phyloP scores from a whole-genome alignment of 1,140 invertebrate species.

The Araneus ventricosus region DNA sequence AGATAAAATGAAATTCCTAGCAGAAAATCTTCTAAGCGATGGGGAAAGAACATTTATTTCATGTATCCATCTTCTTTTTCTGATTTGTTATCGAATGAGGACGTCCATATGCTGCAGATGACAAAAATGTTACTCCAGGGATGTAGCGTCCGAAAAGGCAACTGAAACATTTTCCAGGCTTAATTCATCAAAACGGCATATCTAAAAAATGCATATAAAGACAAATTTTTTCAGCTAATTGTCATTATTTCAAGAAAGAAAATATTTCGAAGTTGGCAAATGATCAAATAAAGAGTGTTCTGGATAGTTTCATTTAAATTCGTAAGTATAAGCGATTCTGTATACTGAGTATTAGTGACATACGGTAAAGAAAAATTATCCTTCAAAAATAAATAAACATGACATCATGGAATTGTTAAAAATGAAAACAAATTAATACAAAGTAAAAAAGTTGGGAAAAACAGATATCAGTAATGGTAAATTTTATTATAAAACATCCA shows the following conservation, averaged over 20 bases:
- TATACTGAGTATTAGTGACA: too few relatives aligned
- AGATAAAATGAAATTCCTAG: too few relatives aligned
- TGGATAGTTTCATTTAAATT: neutral
- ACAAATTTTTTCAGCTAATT: neutral
- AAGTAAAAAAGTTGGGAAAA: too few relatives aligned
- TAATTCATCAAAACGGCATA: neutral
- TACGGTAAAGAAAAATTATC: too few relatives aligned
- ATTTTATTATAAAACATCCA: too few relatives aligned
- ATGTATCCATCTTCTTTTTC: slow-evolving; percentile 2
- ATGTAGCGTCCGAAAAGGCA: slow-evolving; percentile 18
- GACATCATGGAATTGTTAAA: too few relatives aligned
- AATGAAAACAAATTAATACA: too few relatives aligned
- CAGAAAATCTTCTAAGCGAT: neutral
- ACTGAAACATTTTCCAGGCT: slow-evolving; percentile 46
- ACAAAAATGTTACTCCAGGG: slow-evolving; percentile 37
- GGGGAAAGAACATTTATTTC: neutral
- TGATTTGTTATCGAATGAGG: slow-evolving; percentile 10
- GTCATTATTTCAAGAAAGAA: neutral
- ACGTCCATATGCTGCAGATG: slow-evolving; percentile 46
- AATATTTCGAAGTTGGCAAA: neutral
- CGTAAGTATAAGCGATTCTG: too few relatives aligned
- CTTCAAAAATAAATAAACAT: too few relatives aligned
- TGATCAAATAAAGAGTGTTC: neutral
- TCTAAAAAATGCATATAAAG: neutral
- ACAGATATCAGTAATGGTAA: too few relatives aligned